These are phyloP conservation scores for Trichonephila clavipes DNA, from an alignment of 1,140 invertebrate species.

Conservation along the genomic window DNA sequence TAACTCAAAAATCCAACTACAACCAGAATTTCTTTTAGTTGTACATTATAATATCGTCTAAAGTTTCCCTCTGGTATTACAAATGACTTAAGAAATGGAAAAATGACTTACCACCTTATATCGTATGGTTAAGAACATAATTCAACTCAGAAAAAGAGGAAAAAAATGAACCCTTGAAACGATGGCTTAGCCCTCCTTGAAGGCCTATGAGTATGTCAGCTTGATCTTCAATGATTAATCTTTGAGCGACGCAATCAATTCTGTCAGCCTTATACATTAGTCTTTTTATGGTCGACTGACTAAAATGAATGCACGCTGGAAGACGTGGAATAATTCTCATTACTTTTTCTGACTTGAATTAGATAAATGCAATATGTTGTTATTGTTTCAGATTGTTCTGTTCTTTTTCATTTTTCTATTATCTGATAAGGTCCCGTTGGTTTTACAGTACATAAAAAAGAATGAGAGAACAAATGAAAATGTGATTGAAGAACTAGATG, in stretches of 20 bases:
- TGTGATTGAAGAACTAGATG: too few species aligned
- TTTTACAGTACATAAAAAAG: not conserved
- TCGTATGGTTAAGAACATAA: not conserved
- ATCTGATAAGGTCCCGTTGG: not conserved
- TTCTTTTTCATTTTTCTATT: not conserved
- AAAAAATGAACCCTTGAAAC: not conserved
- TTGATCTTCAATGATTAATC: slow-evolving; percentile 32
- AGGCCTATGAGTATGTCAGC: not conserved
- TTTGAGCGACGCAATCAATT: slow-evolving; percentile 22
- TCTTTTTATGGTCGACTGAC: slow-evolving; percentile 29
- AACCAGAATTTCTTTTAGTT: not conserved
- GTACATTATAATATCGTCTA: not conserved
- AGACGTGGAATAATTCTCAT: not conserved
- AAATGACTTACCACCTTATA: slow-evolving; percentile 3
- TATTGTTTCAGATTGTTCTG: not conserved
- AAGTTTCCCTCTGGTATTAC: not conserved
- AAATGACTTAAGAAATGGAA: not conserved
- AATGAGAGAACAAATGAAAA: too few species aligned
- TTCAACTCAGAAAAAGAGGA: not conserved
- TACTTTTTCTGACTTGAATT: not conserved
- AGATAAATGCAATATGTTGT: slow-evolving; percentile 2
- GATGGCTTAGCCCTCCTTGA: not conserved
- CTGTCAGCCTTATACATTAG: slow-evolving; percentile 34
- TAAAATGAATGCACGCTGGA: not conserved
- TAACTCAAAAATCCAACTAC: not conserved